Base-by-base conservation (phyloP, 2,888 invertebrate genomes). In the Lasioglossum marginatum region DNA sequence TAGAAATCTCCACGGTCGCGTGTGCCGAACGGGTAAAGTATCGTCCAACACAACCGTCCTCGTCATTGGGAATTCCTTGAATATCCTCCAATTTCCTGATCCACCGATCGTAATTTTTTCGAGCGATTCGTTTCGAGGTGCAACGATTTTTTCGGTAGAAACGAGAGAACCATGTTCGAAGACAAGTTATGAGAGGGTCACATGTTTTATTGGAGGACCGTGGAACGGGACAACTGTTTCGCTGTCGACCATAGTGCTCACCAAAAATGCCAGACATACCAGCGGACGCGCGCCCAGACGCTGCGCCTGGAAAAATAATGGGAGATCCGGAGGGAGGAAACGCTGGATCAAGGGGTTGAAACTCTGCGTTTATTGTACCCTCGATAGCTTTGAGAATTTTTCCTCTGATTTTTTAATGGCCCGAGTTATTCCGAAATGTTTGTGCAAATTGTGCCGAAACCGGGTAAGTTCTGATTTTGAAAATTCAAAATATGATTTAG, bases 231-330 rank as follows among this genome's bases (percentile, higher is more conserved):
- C 93, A 94, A 93, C 90, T 89, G 86, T 93, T 93, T 93, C 83
- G 79, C 88, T 80, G 85, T 74, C 79, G 79, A n/a, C 60, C 79
- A 85, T 75, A 83, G 81, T 85, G 83, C 91, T 88, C 89, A 91
- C 91, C 90, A 90, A 93, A 93, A 94, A 94, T 94, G 87, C 94
- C 95, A 93, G 94, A 92, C 94, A 94, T 95, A 93, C 94, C 95
- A 92, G 92, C 92, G 92, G 94, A 94, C 94, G 94, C 94, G 94
- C 94, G 95, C 93, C 94, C 94, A 94, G 94, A 95, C 94, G 94
- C 94, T 94, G 94, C 93, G 52, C 23, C 94, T 77, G 86, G 88
- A 90, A 89, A 90, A 91, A 86, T 91, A 91, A 90, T 90, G 86
- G 87, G 77, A 86, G 85, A 76, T 63, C 73, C 70, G 68, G 68